Conservation (phyloP, 2,113 vertebrate genomes). For the Centrocercus urophasianus region DNA sequence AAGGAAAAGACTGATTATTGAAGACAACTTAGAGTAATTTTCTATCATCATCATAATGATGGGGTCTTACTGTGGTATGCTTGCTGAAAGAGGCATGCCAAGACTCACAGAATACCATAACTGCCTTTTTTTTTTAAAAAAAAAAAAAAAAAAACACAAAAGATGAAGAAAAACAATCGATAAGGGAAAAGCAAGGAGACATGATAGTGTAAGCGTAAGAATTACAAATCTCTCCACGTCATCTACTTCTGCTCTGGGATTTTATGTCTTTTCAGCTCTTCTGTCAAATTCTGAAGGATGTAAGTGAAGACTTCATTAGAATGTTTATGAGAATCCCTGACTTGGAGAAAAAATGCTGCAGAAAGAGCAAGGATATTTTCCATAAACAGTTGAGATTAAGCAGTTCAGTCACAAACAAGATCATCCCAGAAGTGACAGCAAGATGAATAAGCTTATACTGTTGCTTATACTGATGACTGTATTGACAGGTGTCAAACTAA, state of each 20-base stretch:
- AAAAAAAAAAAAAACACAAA: neutral
- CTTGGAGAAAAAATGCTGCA: neutral
- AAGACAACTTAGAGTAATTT: slow-evolving; percentile 33
- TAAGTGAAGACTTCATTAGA: neutral
- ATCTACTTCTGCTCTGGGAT: neutral
- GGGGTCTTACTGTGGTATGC: slow-evolving; percentile 35
- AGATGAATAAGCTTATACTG: neutral
- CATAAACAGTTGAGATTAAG: neutral
- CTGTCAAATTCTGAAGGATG: neutral
- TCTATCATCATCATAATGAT: slow-evolving; percentile 48
- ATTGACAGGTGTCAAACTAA: neutral
- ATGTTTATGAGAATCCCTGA: neutral
- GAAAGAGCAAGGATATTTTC: neutral
- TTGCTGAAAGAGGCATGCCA: slow-evolving; percentile 4
- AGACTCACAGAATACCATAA: slow-evolving; percentile 6
- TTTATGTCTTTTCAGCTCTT: neutral
- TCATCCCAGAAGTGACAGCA: neutral
- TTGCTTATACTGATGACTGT: neutral
- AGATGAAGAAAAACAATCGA: slow-evolving; percentile 10
- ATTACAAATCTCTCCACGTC: neutral
- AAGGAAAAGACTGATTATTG: slow-evolving; percentile 27
- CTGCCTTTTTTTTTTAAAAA: neutral
- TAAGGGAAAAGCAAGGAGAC: neutral
- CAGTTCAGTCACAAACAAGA: neutral
- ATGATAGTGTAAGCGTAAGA: neutral